Evolutionary conservation across 2,797 vertebrate genomes (phyloP).

Genomic region (Megalops cyprinoides): DNA sequence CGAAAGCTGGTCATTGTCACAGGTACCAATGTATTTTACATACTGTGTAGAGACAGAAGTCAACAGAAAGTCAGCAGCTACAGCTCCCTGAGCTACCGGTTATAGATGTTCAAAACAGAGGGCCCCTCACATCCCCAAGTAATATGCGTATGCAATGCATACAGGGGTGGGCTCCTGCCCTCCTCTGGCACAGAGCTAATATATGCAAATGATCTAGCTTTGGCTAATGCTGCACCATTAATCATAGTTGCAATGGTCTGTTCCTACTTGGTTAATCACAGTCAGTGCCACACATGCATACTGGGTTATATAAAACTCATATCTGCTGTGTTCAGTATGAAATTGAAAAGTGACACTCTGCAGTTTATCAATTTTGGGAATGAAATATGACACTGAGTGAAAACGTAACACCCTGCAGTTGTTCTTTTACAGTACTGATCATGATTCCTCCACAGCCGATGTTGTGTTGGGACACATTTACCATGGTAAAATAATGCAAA

Average conservation of each 20-base stretch:
- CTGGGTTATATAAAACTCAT: conserved; percentile 33
- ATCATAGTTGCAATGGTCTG: conserved; percentile 79
- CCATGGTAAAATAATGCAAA: not conserved
- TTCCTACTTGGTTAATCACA: conserved; percentile 76
- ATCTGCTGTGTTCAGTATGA: conserved; percentile 34
- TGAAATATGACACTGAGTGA: not conserved
- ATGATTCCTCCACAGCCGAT: not conserved
- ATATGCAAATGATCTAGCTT: conserved; percentile 79
- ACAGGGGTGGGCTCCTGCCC: conserved; percentile 4
- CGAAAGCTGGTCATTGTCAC: not conserved
- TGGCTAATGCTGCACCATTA: conserved; percentile 80
- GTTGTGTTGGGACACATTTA: conserved; percentile 15
- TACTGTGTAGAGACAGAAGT: not conserved
- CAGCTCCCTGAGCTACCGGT: not conserved
- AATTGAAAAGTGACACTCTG: not conserved
- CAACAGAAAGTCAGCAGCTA: not conserved
- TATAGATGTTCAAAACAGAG: conserved; percentile 1
- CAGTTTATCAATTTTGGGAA: not conserved
- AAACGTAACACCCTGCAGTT: not conserved
- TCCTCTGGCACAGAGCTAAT: conserved; percentile 75
- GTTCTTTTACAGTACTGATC: not conserved
- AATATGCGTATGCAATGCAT: not conserved
- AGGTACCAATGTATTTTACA: not conserved
- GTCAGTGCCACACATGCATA: conserved; percentile 43
- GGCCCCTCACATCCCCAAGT: not conserved